These are phyloP conservation scores for Neoaliturus tenellus DNA, from an alignment of 2,888 invertebrate species.

Conservation along the genomic window DNA sequence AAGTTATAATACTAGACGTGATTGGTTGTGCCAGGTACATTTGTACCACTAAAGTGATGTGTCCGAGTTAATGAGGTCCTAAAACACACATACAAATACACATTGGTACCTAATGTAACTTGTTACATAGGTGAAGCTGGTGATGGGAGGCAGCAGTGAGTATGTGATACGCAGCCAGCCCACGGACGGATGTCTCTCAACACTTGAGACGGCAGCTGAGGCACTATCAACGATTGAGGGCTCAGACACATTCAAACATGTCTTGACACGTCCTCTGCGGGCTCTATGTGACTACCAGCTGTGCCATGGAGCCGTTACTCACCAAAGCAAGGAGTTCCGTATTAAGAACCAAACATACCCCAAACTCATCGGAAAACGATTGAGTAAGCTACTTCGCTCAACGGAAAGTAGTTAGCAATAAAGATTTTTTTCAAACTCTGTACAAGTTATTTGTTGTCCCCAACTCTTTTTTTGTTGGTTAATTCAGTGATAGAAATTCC, in stretches of 20 bases:
- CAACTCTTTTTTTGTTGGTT: too few relatives aligned
- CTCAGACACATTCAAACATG: constrained; percentile 78
- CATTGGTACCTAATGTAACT: neutral
- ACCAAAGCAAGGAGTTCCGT: constrained; percentile 94
- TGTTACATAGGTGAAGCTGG: constrained; percentile 81
- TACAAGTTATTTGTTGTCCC: too few relatives aligned
- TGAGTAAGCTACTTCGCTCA: constrained; percentile 73
- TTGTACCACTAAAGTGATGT: too few relatives aligned
- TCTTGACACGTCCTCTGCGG: constrained; percentile 86
- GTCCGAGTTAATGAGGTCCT: too few relatives aligned
- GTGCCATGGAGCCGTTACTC: constrained; percentile 93
- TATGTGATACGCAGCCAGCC: constrained; percentile 97
- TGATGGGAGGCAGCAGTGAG: constrained; percentile 83
- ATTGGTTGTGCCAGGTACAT: too few relatives aligned
- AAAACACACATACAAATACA: too few relatives aligned
- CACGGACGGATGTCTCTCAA: constrained; percentile 93
- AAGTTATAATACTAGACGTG: too few relatives aligned
- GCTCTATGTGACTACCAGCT: constrained; percentile 91
- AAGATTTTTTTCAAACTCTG: too few relatives aligned
- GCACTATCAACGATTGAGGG: constrained; percentile 87
- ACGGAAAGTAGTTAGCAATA: constrained; percentile 21
- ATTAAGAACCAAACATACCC: constrained; percentile 88
- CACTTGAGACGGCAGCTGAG: constrained; percentile 90
- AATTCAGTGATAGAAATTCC: too few relatives aligned
- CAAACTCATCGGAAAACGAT: constrained; percentile 86